Base-by-base conservation (phyloP, 2,797 vertebrate species). In the Sebastes taczanowskii region DNA sequence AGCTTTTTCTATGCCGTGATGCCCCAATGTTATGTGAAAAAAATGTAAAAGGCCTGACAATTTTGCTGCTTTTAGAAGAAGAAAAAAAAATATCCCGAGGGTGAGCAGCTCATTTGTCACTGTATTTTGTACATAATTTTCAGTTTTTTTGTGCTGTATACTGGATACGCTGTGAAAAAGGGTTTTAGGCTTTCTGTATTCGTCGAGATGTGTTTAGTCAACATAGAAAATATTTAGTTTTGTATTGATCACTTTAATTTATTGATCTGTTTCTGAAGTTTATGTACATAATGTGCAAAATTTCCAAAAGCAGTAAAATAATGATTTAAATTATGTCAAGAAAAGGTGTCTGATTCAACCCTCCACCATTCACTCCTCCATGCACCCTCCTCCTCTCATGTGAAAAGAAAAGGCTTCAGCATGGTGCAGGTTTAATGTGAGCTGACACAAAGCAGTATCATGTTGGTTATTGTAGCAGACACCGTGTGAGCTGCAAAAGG, bases 231-330 rank as follows among this genome's bases (percentile, higher is more conserved):
- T 97, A 96, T 97, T 97, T 98, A 98, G 97, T 98, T 99, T 98
- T 98, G 97, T 98, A 98, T 97, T 96, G 96, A 97, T 96, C 97
- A 96, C 95, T 96, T 97, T 99, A 98, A 98, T 97, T 98, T 98
- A 98, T 98, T 98, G 91, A 95, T 97, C 97, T 97, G 96, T 97
- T 97, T 94, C 95, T 94, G 91, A 83, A 95, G 92, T 96, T 95
- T 97, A 96, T 98, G 97, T 98, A 97, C 94, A 97, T 96, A 96
- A 93, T 95, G 96, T 97, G 96, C 97, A 97, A 97, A 97, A 95
- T 97, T 97, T 97, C 90, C 90, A 95, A 96, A 96, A 94, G 96
- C 96, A 98, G 97, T 98, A 98, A 98, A 98, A 97, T 94, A 96
- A 96, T 96, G 97, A 96, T 97, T 98, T 96, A 94, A 97, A 97